phyloP scores from a whole-genome alignment of 2,797 vertebrate species.

The Schizopygopsis malacanthus region DNA sequence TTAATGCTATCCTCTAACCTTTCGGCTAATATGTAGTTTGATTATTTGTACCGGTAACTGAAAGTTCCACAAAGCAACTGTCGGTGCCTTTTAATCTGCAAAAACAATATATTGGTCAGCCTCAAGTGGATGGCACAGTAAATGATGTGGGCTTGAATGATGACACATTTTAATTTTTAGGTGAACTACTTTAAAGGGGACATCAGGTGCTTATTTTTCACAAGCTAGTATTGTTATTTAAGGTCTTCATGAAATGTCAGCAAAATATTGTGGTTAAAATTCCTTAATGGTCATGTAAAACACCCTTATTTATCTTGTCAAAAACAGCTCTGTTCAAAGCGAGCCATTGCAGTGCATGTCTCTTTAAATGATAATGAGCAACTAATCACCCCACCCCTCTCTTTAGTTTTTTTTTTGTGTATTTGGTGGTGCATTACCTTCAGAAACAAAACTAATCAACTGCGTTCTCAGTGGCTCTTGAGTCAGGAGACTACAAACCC shows the following conservation, averaged over 20 bases:
- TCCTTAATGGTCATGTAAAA: too few species aligned
- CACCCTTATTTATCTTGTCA: too few species aligned
- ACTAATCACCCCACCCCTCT: not conserved
- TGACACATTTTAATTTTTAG: not conserved
- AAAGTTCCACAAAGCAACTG: not conserved
- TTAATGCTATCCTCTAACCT: not conserved
- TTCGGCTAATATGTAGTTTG: not conserved
- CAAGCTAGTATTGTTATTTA: too few species aligned
- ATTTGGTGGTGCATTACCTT: not conserved
- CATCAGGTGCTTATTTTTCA: too few species aligned
- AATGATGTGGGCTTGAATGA: not conserved
- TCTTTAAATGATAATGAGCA: not conserved
- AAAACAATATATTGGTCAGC: not conserved
- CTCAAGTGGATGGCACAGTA: not conserved
- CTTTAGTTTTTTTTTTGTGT: not conserved
- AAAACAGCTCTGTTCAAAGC: too few species aligned
- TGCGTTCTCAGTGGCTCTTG: too few species aligned
- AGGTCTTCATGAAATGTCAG: too few species aligned
- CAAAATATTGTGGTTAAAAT: too few species aligned
- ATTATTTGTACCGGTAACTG: not conserved
- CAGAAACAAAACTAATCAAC: not conserved
- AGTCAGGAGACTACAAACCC: not conserved
- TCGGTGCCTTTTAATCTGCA: not conserved
- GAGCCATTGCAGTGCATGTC: not conserved
- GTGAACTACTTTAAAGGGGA: not conserved